phyloP scores from a whole-genome alignment of 2,797 vertebrate genomes.

The Esox masquinongy region DNA sequence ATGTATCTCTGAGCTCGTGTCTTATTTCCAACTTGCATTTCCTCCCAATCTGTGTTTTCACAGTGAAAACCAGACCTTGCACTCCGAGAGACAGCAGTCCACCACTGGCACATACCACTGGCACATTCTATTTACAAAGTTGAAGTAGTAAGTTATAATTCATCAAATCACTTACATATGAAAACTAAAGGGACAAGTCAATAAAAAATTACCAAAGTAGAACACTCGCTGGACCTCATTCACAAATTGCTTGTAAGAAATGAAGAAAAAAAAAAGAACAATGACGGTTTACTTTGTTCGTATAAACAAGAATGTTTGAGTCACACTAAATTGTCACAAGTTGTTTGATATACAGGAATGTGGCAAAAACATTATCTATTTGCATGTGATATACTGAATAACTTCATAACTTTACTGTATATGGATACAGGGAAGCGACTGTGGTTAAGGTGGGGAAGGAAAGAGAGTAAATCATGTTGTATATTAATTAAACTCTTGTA shows the following conservation, averaged over 20 bases:
- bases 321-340: slow-evolving; percentile 41
- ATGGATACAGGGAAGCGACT: neutral
- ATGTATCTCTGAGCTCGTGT: slow-evolving; percentile 54
- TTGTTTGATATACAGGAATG: slow-evolving; percentile 39
- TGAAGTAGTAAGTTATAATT: slow-evolving; percentile 38
- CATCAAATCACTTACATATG: slow-evolving; percentile 50
- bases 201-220: slow-evolving; percentile 29
- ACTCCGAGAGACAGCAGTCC: slow-evolving; percentile 43
- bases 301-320: neutral
- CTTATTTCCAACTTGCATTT: slow-evolving; percentile 49
- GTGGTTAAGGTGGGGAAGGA: neutral
- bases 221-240: slow-evolving; percentile 39
- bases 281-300: neutral
- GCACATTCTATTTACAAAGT: slow-evolving; percentile 69
- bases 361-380: slow-evolving; percentile 32
- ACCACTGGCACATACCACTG: slow-evolving; percentile 61
- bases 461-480: neutral
- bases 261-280: neutral
- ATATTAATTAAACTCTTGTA: neutral
- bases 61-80: slow-evolving; percentile 55
- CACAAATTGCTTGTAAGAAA: neutral
- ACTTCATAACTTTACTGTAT: slow-evolving; percentile 18
- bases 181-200: slow-evolving; percentile 44
- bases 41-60: slow-evolving; percentile 42
- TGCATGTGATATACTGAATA: slow-evolving; percentile 28